Base-by-base conservation (phyloP, 1,140 invertebrate genomes). In the Hyphantria cunea region DNA sequence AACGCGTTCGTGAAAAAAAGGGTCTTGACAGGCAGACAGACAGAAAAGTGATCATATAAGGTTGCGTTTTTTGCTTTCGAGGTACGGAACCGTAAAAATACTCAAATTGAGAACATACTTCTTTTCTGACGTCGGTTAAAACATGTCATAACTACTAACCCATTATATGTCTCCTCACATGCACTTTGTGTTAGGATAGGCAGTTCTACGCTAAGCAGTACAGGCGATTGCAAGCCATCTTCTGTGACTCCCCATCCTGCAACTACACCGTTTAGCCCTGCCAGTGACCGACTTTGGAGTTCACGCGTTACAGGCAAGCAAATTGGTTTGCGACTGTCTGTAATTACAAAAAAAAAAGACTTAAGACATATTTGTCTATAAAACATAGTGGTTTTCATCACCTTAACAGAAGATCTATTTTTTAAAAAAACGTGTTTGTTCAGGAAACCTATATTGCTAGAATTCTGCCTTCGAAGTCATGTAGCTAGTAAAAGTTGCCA, bases 231-330 rank as follows among this genome's bases (percentile, higher is more conserved):
- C n/a, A 89, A 60, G 1, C 91, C 91, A 3, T 73, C 76, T 59
- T 93, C 93, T 0, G 92, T 93, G 4, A 90, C 75, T 11, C 94
- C 94, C 93, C 93, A 94, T 0, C 94, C 94, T 0, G 93, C 93
- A 0, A 94, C 93, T 6, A 82, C 79, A 0, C 76, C 81, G 37
- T 78, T 76, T 5, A 66, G 32, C 0, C 72, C 74, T 0, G 74
- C 80, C 0, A 91, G 54, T 3, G 74, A 61, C 47, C 86, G 70
- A 8, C 37, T 71, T 44, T 68, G 78, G 17, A 66, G 76, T n/a
- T 78, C 66, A 0, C 76, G 9, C 3, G 86, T 91, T 0, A 89
- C 64, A 4, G 94, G 94, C 39, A 95, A 61, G 66, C 94, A 95
- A 51, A 95, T 88, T 1, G 93, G 92, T 47, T 85, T 91, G 47